Evolutionary conservation across 2,888 invertebrate genomes (phyloP).

Genomic region (Trichopria drosophilae): DNA sequence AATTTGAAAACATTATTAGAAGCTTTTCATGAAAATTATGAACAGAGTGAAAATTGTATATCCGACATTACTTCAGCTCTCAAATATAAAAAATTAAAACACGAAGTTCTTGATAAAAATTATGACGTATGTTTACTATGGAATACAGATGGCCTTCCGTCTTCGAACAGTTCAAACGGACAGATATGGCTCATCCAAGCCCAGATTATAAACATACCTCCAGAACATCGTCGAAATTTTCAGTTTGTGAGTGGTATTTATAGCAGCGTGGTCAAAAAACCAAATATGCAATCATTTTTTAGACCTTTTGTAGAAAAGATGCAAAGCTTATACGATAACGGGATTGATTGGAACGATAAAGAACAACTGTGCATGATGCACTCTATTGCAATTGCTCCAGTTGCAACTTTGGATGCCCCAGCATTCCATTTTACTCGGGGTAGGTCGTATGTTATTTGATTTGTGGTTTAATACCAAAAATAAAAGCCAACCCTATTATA

Average conservation of each 20-base stretch:
- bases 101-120: background rate
- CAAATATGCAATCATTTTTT: conserved; percentile 18
- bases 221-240: conserved; percentile 8
- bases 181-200: conserved; percentile 22
- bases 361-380: background rate
- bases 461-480: conserved; percentile 5
- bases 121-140: conserved; percentile 20
- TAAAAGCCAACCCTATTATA: conserved; percentile 3
- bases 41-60: conserved; percentile 2
- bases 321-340: too few relatives aligned
- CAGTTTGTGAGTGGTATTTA: conserved; percentile 18
- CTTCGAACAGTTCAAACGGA: conserved; percentile 17
- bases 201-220: conserved; percentile 15
- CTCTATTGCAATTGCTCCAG: conserved; percentile 18
- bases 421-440: too few relatives aligned
- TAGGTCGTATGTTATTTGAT: too few relatives aligned
- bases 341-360: conserved; percentile 14
- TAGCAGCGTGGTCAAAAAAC: conserved; percentile 8
- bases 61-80: conserved; percentile 8
- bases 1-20: conserved; percentile 11
- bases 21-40: background rate
- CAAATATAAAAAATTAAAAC: conserved; percentile 10
- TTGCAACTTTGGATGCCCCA: too few relatives aligned
- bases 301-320: too few relatives aligned
- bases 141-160: conserved; percentile 19